Base-by-base conservation (phyloP, 2,888 invertebrate genomes). In the Sussaba pulchella region DNA sequence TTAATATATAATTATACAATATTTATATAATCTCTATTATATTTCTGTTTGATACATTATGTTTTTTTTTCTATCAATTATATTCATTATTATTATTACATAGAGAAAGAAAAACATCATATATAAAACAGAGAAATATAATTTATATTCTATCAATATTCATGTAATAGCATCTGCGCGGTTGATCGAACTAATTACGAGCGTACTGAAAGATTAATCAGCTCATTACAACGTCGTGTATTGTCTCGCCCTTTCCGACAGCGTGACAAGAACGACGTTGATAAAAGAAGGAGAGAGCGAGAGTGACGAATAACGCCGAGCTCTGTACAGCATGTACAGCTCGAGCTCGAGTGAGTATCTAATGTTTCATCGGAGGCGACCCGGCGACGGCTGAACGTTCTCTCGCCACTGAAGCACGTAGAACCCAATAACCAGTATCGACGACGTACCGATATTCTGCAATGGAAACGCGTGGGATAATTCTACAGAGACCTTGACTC, bases 211-310 rank as follows among this genome's bases (percentile, higher is more conserved):
- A 71, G n/a, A 54, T 24, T 26, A 14, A 39, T 41, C 10, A 26
- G 19, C 57, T 59, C 24, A 10, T 39, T 39, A 8, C 39, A 8
- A 8, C 39, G 39, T 10, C 14, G n/a, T 10, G 12, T 52, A 24
- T 24, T 21, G 75, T 87, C 86, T 87, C 85, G 81, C 86, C 85
- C 86, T 78, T 83, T 85, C 86, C 85, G 87, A 71, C 72, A 59
- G 36, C 52, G 63, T 78, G 82, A 83, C 85, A 85, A 77, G 83
- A 82, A 77, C 76, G 57, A 47, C 26, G 19, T 39, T 10, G 8
- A 61, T 8, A 52, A 52, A 31, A 31, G 31, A 31, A 31, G 31
- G 6, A 52, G 21, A 24, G 5, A 21, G 24, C 5, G 19, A 10
- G 6, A 52, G 31, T n/a, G n/a, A n/a, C n/a, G n/a, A n/a, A n/a